phyloP scores from a whole-genome alignment of 1,140 invertebrate genomes.

The Zaprionus ornatus region DNA sequence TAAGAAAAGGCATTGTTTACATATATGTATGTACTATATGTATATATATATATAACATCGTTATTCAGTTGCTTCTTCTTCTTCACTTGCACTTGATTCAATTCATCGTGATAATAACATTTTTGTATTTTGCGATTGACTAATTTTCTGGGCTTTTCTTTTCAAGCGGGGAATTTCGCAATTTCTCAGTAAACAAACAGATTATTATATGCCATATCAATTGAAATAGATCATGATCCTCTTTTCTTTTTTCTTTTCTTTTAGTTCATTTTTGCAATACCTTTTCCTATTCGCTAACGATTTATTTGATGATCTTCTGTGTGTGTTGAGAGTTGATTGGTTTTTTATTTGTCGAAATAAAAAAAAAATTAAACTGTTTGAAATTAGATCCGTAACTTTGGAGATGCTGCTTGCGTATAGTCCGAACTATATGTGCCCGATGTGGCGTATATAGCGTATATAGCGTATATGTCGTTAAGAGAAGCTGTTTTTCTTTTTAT shows the following conservation, averaged over 20 bases:
- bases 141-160: not conserved
- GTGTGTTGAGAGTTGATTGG: constrained; percentile 3
- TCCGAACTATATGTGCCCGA: not conserved
- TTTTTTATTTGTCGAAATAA: constrained; percentile 36
- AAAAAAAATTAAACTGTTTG: constrained; percentile 59
- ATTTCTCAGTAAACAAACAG: constrained; percentile 30
- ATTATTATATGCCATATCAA: constrained; percentile 61
- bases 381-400: constrained; percentile 72
- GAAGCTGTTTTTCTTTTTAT: constrained; percentile 12
- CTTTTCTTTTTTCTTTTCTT: not conserved
- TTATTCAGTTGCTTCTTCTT: constrained; percentile 23
- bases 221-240: constrained; percentile 34
- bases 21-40: constrained; percentile 8
- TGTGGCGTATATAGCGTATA: not conserved
- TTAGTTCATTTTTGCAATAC: constrained; percentile 56
- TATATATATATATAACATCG: constrained; percentile 22
- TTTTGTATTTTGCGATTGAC: constrained; percentile 25
- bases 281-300: constrained; percentile 69
- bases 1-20: constrained; percentile 75
- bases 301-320: constrained; percentile 28
- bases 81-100: constrained; percentile 33
- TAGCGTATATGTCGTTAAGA: constrained; percentile 5
- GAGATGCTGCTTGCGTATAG: constrained; percentile 41
- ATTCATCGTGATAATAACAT: constrained; percentile 47
- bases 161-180: not conserved